Conservation (phyloP, 2,797 vertebrate genomes). For the Myotis daubentonii region DNA sequence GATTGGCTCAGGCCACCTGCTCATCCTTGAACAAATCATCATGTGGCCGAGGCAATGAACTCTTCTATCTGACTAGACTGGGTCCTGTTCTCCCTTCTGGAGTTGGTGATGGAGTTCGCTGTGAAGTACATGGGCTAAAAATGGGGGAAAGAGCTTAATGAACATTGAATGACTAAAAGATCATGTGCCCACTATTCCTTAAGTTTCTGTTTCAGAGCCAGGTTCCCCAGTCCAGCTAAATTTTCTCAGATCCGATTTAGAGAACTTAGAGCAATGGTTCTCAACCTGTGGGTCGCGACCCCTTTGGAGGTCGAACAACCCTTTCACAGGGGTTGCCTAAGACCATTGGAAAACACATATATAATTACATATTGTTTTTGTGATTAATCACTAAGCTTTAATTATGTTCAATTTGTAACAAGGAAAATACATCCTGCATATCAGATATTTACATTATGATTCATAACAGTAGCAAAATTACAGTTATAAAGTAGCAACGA, state of each 20-base stretch:
- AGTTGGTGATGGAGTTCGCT: not conserved
- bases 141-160: not conserved
- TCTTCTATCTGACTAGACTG: not conserved
- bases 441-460: too few relatives aligned
- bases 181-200: not conserved
- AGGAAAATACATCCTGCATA: too few relatives aligned
- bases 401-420: too few relatives aligned
- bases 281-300: too few relatives aligned
- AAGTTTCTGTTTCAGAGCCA: not conserved
- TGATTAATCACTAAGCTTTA: too few relatives aligned
- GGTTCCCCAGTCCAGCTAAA: not conserved
- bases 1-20: not conserved
- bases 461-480: too few relatives aligned
- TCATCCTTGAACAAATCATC: not conserved
- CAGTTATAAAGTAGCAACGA: too few relatives aligned
- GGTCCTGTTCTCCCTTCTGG: not conserved
- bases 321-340: too few relatives aligned
- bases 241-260: not conserved
- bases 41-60: rapidly evolving
- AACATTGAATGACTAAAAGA: not conserved
- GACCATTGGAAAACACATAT: too few relatives aligned
- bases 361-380: too few relatives aligned
- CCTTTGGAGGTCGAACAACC: too few relatives aligned
- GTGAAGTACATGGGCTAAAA: not conserved
- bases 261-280: not conserved